phyloP scores from a whole-genome alignment of 2,113 vertebrate genomes.

The Petroica traversi region DNA sequence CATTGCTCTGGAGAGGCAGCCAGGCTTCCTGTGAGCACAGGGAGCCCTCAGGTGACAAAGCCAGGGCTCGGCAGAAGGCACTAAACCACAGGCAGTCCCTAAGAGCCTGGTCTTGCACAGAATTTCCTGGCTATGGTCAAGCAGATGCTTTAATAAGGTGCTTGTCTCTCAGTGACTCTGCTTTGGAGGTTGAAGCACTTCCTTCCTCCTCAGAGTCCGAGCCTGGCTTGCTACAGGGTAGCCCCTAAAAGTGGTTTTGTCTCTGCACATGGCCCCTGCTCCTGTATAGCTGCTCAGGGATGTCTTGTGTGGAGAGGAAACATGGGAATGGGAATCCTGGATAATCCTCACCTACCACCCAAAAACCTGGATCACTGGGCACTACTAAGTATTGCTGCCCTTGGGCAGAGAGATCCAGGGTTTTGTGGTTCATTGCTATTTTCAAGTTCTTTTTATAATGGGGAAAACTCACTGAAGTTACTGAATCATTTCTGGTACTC shows the following conservation, averaged over 20 bases:
- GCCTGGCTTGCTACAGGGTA: accelerated
- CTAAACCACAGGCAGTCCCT: neutral
- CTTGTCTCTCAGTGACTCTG: neutral
- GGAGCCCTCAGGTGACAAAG: neutral
- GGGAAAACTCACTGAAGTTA: neutral
- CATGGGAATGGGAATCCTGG: neutral
- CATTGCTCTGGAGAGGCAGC: no score
- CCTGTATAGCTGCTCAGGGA: accelerated
- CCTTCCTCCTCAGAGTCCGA: neutral
- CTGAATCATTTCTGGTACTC: neutral
- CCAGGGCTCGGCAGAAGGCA: neutral
- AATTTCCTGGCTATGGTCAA: neutral
- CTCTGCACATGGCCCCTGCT: neutral
- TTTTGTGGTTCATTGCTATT: neutral
- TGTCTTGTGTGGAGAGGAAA: neutral
- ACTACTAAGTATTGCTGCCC: neutral
- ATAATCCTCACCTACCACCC: neutral
- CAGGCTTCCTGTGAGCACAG: neutral
- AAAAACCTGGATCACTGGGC: neutral
- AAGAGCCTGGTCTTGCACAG: neutral
- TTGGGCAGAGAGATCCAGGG: neutral
- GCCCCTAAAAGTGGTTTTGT: neutral
- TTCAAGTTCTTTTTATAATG: neutral
- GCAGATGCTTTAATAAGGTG: neutral
- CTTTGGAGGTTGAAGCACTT: neutral